These are phyloP conservation scores for Eupithecia centaureata DNA, from an alignment of 2,888 invertebrate species.

Conservation along the genomic window DNA sequence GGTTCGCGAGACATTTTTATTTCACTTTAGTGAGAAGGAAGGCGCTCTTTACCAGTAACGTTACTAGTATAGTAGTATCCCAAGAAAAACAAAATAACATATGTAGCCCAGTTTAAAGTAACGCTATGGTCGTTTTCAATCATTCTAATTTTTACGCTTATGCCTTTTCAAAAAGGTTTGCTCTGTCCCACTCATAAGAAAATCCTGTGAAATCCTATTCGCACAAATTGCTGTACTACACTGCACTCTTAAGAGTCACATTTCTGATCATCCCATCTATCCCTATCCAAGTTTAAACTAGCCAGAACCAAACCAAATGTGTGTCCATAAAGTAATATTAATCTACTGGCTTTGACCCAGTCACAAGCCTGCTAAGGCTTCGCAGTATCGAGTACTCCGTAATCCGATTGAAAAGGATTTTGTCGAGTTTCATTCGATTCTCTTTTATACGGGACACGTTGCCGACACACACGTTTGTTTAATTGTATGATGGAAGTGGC, in stretches of 20 bases:
- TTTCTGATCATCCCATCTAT: constrained; percentile 17
- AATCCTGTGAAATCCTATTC: too few relatives aligned
- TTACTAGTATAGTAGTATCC: not conserved
- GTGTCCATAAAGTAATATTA: constrained; percentile 46
- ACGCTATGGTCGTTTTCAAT: too few relatives aligned
- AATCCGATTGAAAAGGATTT: constrained; percentile 63
- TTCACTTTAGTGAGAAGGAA: too few relatives aligned
- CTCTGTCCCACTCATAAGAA: too few relatives aligned
- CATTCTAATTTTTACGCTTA: too few relatives aligned
- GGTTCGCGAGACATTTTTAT: not conserved
- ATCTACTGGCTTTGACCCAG: constrained; percentile 63
- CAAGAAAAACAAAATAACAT: not conserved
- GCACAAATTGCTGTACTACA: constrained; percentile 7
- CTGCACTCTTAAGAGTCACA: constrained; percentile 17
- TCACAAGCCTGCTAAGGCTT: constrained; percentile 56
- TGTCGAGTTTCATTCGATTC: constrained; percentile 41
- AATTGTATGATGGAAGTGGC: not conserved
- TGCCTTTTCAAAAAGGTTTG: too few relatives aligned
- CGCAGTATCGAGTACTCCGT: constrained; percentile 52
- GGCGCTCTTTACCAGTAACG: not conserved
- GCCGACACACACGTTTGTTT: constrained; percentile 13
- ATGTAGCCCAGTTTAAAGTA: too few relatives aligned
- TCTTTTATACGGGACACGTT: constrained; percentile 42
- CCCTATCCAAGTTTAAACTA: constrained; percentile 22
- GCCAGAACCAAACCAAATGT: constrained; percentile 25